Evolutionary conservation across 35 echinoderm and acorn worm species (phyloP), one percentile per base, ranked within the genome.

Genomic region (Acanthaster planci): DNA sequence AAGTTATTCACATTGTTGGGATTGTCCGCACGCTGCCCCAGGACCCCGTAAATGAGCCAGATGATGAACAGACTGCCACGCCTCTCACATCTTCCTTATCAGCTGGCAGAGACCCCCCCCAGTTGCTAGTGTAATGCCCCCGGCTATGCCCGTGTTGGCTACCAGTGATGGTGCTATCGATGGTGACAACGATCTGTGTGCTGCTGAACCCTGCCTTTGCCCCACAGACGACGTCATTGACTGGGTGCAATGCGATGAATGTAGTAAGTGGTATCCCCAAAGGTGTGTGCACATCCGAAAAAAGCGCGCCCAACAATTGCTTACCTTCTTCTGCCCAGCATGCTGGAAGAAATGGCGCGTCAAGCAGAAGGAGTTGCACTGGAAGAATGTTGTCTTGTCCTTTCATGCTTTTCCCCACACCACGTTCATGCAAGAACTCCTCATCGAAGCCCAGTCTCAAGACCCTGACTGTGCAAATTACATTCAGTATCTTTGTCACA

Each of bases 211-310:
- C n/a, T 80, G 76, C 56, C 55, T 79, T 30, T 58, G 29, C 30
- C 77, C 85, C 26, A 53, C 0, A 5, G 4, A 14, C 7, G 85
- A 55, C 8, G 56, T 87, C 9, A 57, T 87, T 17, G 72, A 87
- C 79, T 87, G 85, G 51, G 40, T 79, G 26, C 75, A 80, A 42
- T 80, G 85, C 56, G 85, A 55, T 37, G 67, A 80, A 52, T 87
- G 75, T 57, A 15, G 39, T 8, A 18, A 15, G 16, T 87, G 76
- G 76, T 55, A 55, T 35, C 85, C 78, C 40, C 32, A 80, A 35
- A 26, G 57, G 23, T 87, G 76, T 79, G 76, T 55, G 19, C 10
- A 78, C 10, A 78, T 78, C 12, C 32, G 77, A 2, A 78, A 78
- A 19, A 12, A 78, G 36, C 77, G 10, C 19, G 77, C 77, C 7